Base-by-base conservation (phyloP, 2,797 vertebrate species). In the Sebastes miniatus region DNA sequence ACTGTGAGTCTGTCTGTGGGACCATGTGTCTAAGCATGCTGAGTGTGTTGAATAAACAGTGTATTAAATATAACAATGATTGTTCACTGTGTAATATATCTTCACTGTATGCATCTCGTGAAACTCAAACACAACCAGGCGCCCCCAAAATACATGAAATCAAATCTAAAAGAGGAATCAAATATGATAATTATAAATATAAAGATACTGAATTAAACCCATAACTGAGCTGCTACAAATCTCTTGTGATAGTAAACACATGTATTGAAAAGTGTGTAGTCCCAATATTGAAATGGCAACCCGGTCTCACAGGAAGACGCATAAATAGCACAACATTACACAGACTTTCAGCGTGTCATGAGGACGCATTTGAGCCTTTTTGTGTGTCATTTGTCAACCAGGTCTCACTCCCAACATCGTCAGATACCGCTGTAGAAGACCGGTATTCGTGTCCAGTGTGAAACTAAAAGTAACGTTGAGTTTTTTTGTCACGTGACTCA, bases 21-120 rank as follows among this genome's bases (percentile, higher is more conserved):
- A 83, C 82, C 88, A 85, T 90, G 89, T 92, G 89, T 88, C 58
- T 27, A 9, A 77, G 29, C 70, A 59, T 27, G 34, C 43, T 77
- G 57, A 64, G 43, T 64, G 10, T 27, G 5, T 47, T 43, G 52
- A 73, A 47, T 59, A 16, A 76, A 56, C 69, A 22, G 31, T 16
- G 6, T 13, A 25, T 76, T 31, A 39, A 36, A 47, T 3, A 70
- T 31, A 50, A 36, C 22, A 43, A 7, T 32, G 29, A 27, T 50
- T 50, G 18, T 16, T 59, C 62, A 32, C 56, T 1, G 2, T 20
- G 24, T 2, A 24, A 22, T 59, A 20, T 62, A 27, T 71, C 5
- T 36, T 47, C 12, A 12, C 10, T 58, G 11, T 39, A 14, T 20
- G 16, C 31, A 14, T 36, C 1, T 14, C 1, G 5, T 56, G 22